A percentile compares a stretch with the other conserved stretches of the same genome.
Evolutionary conservation across 1,140 invertebrate species (phyloP).

Genomic region (Megalopta genalis): DNA sequence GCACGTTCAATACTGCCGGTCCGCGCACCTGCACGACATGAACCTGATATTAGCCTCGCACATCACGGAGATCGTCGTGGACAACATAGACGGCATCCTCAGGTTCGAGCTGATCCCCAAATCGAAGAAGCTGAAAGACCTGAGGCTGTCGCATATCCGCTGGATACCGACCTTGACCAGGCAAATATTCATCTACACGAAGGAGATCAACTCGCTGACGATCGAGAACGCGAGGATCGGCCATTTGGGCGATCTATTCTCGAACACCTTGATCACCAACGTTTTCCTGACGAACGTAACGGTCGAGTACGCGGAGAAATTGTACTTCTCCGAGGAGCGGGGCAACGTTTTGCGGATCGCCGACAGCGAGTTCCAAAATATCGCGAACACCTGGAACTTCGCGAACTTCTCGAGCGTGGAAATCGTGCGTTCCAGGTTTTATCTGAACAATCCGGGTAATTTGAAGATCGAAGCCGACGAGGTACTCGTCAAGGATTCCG

Average conservation of each 20-base stretch:
- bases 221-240: slow-evolving; percentile 63
- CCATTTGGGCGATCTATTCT: slow-evolving; percentile 64
- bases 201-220: slow-evolving; percentile 52
- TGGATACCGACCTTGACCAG: slow-evolving; percentile 61
- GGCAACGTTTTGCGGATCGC: slow-evolving; percentile 50
- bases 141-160: slow-evolving; percentile 60
- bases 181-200: slow-evolving; percentile 53
- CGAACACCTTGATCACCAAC: slow-evolving; percentile 36
- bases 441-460: slow-evolving; percentile 56
- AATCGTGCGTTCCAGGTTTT: slow-evolving; percentile 64
- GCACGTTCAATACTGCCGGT: slow-evolving; percentile 55
- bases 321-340: slow-evolving; percentile 61
- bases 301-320: slow-evolving; percentile 49
- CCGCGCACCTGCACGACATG: slow-evolving; percentile 56
- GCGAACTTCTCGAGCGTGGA: slow-evolving; percentile 58
- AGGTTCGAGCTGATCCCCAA: slow-evolving; percentile 54
- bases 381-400: slow-evolving; percentile 57
- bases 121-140: slow-evolving; percentile 47
- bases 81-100: slow-evolving; percentile 63
- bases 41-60: slow-evolving; percentile 49
- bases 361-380: slow-evolving; percentile 55
- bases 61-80: slow-evolving; percentile 61
- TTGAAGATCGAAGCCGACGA: slow-evolving; percentile 57
- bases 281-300: slow-evolving; percentile 67
- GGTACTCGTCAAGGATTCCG: slow-evolving; percentile 49